These are phyloP conservation scores for Melitaea cinxia DNA, from an alignment of 1,140 invertebrate species.

Conservation along the genomic window DNA sequence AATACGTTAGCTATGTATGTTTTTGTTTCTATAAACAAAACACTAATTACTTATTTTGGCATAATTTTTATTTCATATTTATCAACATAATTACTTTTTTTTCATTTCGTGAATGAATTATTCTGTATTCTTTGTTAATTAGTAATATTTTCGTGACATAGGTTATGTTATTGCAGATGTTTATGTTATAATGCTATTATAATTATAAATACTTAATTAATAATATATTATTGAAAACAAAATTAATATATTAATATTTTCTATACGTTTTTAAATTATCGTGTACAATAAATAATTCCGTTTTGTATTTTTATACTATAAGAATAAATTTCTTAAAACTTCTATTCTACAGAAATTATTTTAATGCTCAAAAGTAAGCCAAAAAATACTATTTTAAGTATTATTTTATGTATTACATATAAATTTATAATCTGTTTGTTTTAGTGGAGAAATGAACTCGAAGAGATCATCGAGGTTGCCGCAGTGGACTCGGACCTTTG, in stretches of 20 bases:
- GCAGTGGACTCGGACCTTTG: conserved; percentile 95
- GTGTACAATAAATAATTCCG: no score
- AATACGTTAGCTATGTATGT: neutral
- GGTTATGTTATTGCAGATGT: conserved; percentile 19
- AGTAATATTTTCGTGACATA: conserved; percentile 1
- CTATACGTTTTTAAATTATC: neutral
- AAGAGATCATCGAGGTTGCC: conserved; percentile 96
- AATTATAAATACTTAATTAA: neutral
- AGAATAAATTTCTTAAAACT: no score
- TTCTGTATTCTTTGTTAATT: neutral
- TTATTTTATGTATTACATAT: neutral
- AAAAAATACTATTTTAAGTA: neutral
- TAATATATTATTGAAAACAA: neutral
- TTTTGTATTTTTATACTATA: no score
- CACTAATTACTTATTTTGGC: conserved; percentile 4
- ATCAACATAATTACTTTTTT: neutral
- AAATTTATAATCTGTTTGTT: conserved; percentile 50
- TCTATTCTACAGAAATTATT: no score
- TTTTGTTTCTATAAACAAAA: conserved; percentile 23
- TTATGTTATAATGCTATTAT: neutral
- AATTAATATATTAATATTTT: neutral
- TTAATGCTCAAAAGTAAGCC: no score
- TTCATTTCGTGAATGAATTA: neutral
- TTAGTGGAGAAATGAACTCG: conserved; percentile 95
- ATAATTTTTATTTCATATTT: neutral